A percentile compares a stretch with the other conserved stretches of the same genome.
phyloP scores from a whole-genome alignment of 2,113 vertebrate genomes.

The Pedionomus torquatus region DNA sequence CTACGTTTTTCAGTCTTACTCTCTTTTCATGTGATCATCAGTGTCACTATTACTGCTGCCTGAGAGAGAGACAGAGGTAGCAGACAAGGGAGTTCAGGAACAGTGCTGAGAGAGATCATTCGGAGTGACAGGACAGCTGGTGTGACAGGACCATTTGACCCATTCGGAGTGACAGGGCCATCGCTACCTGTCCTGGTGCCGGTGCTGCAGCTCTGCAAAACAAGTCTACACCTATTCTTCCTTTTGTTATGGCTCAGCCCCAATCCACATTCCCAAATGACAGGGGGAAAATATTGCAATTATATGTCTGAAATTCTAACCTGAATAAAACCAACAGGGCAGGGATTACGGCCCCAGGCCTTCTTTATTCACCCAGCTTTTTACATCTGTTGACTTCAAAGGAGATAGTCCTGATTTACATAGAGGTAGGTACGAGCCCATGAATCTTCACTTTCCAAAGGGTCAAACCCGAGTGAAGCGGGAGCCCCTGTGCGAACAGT shows the following conservation, averaged over 20 bases:
- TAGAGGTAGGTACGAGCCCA: not conserved
- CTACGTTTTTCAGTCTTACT: not conserved
- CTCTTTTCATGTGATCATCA: not conserved
- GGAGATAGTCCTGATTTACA: constrained; percentile 33
- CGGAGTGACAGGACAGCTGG: not conserved
- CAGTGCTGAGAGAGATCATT: not conserved
- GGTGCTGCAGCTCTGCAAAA: not conserved
- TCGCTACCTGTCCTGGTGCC: not conserved
- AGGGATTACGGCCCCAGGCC: not conserved
- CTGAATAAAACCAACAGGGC: constrained; percentile 41
- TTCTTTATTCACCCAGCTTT: not conserved
- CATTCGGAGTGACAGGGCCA: not conserved
- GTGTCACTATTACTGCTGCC: not conserved
- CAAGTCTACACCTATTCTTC: not conserved
- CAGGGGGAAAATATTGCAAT: not conserved
- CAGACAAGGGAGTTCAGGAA: not conserved
- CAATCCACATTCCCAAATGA: constrained; percentile 52
- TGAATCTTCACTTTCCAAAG: constrained; percentile 38
- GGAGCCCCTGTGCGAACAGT: not conserved
- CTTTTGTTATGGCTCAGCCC: constrained; percentile 31
- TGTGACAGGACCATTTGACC: too few species aligned
- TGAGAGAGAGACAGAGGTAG: not conserved
- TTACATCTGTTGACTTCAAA: constrained; percentile 50
- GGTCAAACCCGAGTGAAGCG: constrained; percentile 4
- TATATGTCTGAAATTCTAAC: constrained; percentile 53